These are phyloP conservation scores for Tokudaia tokunoshimensis DNA, from an alignment of 2,797 vertebrate genomes.

Conservation along the genomic window DNA sequence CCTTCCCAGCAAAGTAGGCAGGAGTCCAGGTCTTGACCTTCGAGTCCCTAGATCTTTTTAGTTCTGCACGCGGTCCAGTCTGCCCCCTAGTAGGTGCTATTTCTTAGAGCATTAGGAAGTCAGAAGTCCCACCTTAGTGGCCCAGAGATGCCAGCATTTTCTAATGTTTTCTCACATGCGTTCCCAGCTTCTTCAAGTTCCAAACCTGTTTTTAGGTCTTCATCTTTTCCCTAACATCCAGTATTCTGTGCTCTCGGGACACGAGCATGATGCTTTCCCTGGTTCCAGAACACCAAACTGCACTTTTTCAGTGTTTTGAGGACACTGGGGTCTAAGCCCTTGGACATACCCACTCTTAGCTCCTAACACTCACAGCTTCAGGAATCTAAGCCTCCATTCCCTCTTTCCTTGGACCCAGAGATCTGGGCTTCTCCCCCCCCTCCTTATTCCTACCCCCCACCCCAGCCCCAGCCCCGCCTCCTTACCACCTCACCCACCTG, in stretches of 20 bases:
- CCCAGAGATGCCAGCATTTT: not conserved
- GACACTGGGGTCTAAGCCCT: not conserved
- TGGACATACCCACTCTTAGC: constrained; percentile 5
- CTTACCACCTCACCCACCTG: constrained; percentile 83
- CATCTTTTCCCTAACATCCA: not conserved
- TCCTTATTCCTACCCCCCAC: not conserved
- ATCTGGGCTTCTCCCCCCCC: not conserved
- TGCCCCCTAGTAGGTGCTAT: not conserved
- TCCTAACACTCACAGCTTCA: not conserved
- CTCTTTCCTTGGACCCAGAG: constrained; percentile 12
- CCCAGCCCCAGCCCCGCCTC: constrained; percentile 40
- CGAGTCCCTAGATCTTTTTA: not conserved
- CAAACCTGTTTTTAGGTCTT: not conserved
- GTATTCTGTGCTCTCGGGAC: not conserved
- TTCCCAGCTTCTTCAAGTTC: constrained; percentile 60
- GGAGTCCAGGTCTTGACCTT: not conserved
- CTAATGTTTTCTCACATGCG: constrained; percentile 82
- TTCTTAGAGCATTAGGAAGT: not conserved
- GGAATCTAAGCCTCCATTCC: not conserved
- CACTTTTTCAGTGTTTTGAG: not conserved
- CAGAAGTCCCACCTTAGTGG: constrained; percentile 76
- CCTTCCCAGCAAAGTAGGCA: not conserved
- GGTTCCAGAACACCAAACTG: not conserved
- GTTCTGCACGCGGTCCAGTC: not conserved
- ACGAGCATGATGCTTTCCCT: not conserved